These are phyloP conservation scores for Colletes gigas DNA, from an alignment of 1,140 invertebrate genomes.

Conservation along the genomic window DNA sequence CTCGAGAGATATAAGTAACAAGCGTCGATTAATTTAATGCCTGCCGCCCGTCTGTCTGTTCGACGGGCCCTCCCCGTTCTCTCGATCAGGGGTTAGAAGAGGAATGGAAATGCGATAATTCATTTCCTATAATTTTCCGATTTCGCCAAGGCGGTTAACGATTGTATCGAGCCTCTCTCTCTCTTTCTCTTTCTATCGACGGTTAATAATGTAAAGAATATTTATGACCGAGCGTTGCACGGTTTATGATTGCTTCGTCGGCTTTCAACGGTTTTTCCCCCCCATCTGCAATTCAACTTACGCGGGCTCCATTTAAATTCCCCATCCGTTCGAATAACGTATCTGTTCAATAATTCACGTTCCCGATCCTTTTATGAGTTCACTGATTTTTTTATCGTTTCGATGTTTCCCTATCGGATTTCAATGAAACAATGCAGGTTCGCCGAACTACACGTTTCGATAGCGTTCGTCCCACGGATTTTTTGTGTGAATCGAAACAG, in stretches of 20 bases:
- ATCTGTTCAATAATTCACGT: slow-evolving; percentile 2
- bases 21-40: slow-evolving; percentile 21
- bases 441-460: too few species aligned
- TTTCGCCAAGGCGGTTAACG: slow-evolving; percentile 15
- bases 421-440: too few species aligned
- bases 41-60: not conserved
- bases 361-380: slow-evolving; percentile 11
- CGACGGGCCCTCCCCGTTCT: not conserved
- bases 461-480: too few species aligned
- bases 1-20: not conserved
- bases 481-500: too few species aligned
- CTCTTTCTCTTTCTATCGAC: not conserved
- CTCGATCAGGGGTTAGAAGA: not conserved
- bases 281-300: slow-evolving; percentile 42
- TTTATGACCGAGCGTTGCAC: slow-evolving; percentile 21
- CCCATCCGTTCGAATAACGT: not conserved
- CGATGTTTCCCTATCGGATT: too few species aligned
- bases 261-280: not conserved
- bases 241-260: slow-evolving; percentile 14
- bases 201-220: slow-evolving; percentile 30
- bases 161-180: not conserved
- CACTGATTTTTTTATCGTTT: slow-evolving; percentile 3
- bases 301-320: slow-evolving; percentile 17
- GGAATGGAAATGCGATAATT: slow-evolving; percentile 5
- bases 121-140: slow-evolving; percentile 30